Evolutionary conservation across 1,140 invertebrate species (phyloP).

Genomic region (Eciton burchellii): DNA sequence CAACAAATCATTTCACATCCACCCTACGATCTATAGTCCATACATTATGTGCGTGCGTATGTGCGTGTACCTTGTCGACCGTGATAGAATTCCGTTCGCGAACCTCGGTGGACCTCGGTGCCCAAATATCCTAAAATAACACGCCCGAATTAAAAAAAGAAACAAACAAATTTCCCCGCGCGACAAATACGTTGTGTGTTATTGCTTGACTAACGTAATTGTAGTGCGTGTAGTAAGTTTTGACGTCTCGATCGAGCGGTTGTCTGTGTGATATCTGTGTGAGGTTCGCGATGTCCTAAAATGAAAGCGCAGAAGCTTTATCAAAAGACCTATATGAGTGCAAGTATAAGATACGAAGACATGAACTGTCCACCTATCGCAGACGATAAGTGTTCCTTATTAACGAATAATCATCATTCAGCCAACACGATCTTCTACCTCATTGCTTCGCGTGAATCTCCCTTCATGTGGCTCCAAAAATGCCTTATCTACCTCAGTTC

Average conservation of each 20-base stretch:
- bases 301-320: constrained; percentile 9
- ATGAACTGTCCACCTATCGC: background rate
- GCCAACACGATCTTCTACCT: constrained; percentile 32
- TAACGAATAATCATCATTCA: too few relatives aligned
- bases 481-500: constrained; percentile 15
- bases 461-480: background rate
- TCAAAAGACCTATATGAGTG: background rate
- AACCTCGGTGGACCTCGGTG: constrained; percentile 13
- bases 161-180: background rate
- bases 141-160: constrained; percentile 38
- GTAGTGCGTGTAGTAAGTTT: constrained; percentile 51
- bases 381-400: too few relatives aligned
- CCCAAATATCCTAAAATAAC: constrained; percentile 59
- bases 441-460: background rate
- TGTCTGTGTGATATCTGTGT: constrained; percentile 20
- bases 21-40: background rate
- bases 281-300: constrained; percentile 14
- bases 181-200: background rate
- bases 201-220: constrained; percentile 48
- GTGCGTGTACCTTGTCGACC: constrained; percentile 35
- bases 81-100: constrained; percentile 20
- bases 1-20: background rate
- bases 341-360: constrained; percentile 7
- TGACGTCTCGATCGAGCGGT: constrained; percentile 28
- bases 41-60: background rate